Percentiles rank a stretch among this genome's conserved stretches.
Conservation (phyloP, 1,140 invertebrate genomes). For the Linepithema humile region DNA sequence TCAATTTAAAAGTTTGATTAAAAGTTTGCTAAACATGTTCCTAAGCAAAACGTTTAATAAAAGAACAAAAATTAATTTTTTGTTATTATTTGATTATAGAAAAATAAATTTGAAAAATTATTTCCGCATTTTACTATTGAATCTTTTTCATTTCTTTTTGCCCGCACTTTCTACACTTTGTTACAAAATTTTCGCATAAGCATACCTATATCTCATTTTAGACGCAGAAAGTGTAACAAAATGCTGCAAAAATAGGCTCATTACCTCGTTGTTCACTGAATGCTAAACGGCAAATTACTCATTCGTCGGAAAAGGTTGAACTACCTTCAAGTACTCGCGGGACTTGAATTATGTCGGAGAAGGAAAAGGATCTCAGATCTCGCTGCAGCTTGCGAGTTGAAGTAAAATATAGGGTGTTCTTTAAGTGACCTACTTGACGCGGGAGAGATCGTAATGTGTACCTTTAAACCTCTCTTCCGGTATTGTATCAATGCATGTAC, state of each 20-base stretch:
- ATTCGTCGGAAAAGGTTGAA: slow-evolving; percentile 14
- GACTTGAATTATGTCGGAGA: background rate
- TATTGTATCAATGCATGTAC: slow-evolving; percentile 28
- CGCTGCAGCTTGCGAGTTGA: background rate
- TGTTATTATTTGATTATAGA: background rate
- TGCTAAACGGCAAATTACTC: slow-evolving; percentile 9
- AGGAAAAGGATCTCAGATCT: background rate
- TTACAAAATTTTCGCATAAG: background rate
- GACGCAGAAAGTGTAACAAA: slow-evolving; percentile 57
- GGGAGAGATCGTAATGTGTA: slow-evolving; percentile 10
- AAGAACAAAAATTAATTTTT: background rate
- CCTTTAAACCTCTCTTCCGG: slow-evolving; percentile 17
- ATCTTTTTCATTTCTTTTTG: background rate
- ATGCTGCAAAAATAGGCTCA: slow-evolving; percentile 31
- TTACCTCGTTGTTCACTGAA: slow-evolving; percentile 35
- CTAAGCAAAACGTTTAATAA: background rate
- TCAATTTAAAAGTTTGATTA: too few species aligned
- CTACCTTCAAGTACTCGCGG: background rate
- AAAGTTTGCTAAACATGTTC: background rate
- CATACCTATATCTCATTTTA: background rate
- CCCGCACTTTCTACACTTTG: slow-evolving; percentile 45
- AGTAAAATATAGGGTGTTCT: slow-evolving; percentile 20
- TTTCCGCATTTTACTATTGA: background rate
- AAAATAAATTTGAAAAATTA: background rate
- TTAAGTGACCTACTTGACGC: slow-evolving; percentile 37